Base-by-base conservation (phyloP, 1,140 invertebrate genomes). In the Drosophila ohnishii region DNA sequence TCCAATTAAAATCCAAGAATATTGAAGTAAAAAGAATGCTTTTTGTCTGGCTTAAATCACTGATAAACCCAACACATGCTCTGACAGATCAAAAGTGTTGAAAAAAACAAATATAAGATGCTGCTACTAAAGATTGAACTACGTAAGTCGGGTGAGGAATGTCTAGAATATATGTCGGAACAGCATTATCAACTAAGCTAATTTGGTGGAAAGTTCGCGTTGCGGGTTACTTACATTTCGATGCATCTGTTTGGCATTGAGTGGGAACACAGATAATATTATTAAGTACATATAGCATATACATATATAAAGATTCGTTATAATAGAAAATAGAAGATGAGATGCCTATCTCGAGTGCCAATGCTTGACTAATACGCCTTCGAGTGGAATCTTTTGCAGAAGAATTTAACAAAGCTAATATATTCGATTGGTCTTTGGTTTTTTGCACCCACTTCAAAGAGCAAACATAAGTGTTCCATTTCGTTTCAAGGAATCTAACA, bases 191-290 rank as follows among this genome's bases (percentile, higher is more conserved):
- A 69, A 55, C 47, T 67, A 67, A 58, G 25, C 51, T 48, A 58
- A 58, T 47, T 48, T 48, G n/a, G 42, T 58, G 66, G 22, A 70
- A 48, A 70, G 53, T 48, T 71, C 67, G 53, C 28, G 34, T 47
- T 22, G 80, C 9, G 65, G 67, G 44, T 59, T 87, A 87, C 83
- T 87, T 87, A 87, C 83, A 87, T 88, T 87, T 87, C 47, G 83
- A 87, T 77, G 83, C 83, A 78, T 87, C 83, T 87, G 83, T 87
- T 86, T 79, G 78, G 72, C 83, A 86, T 87, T 87, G 72, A 76
- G 60, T 83, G 72, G 64, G 66, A 85, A 82, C 82, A 82, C 82
- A 83, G 79, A 86, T 74, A 86, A 82, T 60, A 78, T 53, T 56
- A 50, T 37, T 73, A 62, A 42, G 44, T 51, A 69, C 51, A 40